Percentiles rank a stretch among this genome's conserved stretches.
These are phyloP conservation scores for Adrianichthys oophorus DNA, from an alignment of 2,797 vertebrate species.

Conservation along the genomic window DNA sequence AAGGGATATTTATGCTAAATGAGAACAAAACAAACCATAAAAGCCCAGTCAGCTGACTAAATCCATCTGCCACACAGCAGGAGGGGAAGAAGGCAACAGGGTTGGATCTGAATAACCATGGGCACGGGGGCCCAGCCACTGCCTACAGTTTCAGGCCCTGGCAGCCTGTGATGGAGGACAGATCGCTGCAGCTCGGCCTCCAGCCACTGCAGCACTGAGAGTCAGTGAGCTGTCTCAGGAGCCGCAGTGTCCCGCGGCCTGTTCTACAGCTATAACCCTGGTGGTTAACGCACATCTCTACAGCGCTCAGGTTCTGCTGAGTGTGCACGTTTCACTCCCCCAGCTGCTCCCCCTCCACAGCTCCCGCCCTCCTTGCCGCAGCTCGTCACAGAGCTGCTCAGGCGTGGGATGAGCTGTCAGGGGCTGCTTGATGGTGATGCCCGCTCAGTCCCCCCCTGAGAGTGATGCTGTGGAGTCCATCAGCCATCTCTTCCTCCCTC, in stretches of 20 bases:
- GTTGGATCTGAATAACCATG: too few relatives aligned
- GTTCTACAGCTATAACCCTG: constrained; percentile 75
- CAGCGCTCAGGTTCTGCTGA: constrained; percentile 76
- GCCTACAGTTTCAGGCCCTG: constrained; percentile 26
- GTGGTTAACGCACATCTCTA: constrained; percentile 69
- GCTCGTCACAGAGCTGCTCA: constrained; percentile 76
- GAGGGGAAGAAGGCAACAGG: too few relatives aligned
- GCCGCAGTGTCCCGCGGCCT: constrained; percentile 73
- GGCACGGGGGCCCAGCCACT: background rate
- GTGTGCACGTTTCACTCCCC: constrained; percentile 66
- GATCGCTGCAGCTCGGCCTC: constrained; percentile 50
- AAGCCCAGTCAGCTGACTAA: too few relatives aligned
- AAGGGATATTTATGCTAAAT: too few relatives aligned
- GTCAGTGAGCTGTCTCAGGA: constrained; percentile 64
- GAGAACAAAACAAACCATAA: too few relatives aligned
- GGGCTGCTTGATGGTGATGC: constrained; percentile 78
- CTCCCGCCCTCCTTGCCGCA: constrained; percentile 27
- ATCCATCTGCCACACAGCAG: too few relatives aligned
- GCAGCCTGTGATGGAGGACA: constrained; percentile 37
- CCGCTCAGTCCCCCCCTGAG: constrained; percentile 63
- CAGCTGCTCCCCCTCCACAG: constrained; percentile 1
- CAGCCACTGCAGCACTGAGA: constrained; percentile 30
- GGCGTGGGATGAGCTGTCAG: constrained; percentile 86
- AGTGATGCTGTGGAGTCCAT: constrained; percentile 68
- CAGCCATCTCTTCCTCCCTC: constrained; percentile 54